Base-by-base conservation (phyloP, 2,797 vertebrate genomes). In the Danionella dracula region DNA sequence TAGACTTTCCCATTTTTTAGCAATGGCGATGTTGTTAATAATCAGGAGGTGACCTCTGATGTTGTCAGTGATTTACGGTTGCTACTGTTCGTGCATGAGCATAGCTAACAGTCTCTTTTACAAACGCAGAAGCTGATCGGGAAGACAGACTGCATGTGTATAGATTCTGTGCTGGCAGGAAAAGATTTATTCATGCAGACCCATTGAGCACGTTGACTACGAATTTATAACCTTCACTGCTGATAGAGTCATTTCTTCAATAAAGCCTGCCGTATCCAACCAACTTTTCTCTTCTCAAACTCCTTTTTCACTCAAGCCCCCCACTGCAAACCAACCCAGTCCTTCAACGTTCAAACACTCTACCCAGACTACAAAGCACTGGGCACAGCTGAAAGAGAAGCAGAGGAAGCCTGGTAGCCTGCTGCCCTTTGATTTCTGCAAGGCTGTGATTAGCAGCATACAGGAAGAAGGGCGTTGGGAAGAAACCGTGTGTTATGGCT, bases 371-470 rank as follows among this genome's bases (percentile, higher is more conserved):
- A 74, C 74, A 78, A 76, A 76, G 75, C 44, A 40, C 41, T 17
- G 35, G 60, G 68, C 70, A 34, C 46, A 41, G 70, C 51, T 62
- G 32, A 68, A 64, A 67, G 49, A 29, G 60, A 54, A 66, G 57
- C 57, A 38, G 73, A 50, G 66, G 66, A 56, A 73, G 56, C 60
- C 21, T 19, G n/a, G 41, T 50, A 58, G 48, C 20, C 35, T 31
- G 19, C 45, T 21, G 57, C 72, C 70, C 73, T 83, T 73, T 77
- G 70, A 65, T 75, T 75, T 59, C 62, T 70, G 31, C 49, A 72
- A 69, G 65, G 74, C 68, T 76, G 63, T 80, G 73, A 82, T 85
- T 79, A 79, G 71, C 50, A 70, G 31, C 67, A 49, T 48, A 64
- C 55, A 66, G 59, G 48, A 70, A 64, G 57, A 48, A 38, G 19